Conservation (phyloP, 2,888 invertebrate species). For the Oxyteleia sp. region DNA sequence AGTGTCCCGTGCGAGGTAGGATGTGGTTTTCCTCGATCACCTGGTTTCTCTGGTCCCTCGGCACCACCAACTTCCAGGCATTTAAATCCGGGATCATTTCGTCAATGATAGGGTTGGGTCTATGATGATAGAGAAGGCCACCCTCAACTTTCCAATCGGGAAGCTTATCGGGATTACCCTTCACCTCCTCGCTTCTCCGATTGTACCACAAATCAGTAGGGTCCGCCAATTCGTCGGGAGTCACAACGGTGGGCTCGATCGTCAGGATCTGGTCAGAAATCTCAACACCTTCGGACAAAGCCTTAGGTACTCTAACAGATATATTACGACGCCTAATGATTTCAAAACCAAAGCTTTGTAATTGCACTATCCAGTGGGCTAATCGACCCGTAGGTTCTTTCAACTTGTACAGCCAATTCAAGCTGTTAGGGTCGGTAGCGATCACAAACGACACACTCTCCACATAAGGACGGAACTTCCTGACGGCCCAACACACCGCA, state of each 20-base stretch:
- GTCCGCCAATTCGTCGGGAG: too few species aligned
- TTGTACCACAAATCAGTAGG: not conserved
- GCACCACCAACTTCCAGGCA: constrained; percentile 33
- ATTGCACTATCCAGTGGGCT: not conserved
- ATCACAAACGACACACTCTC: constrained; percentile 31
- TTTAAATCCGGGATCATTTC: constrained; percentile 21
- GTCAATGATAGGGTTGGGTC: not conserved
- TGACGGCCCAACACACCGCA: constrained; percentile 39
- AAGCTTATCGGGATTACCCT: not conserved
- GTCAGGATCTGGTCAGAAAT: not conserved
- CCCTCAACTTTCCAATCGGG: not conserved
- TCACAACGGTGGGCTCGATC: not conserved
- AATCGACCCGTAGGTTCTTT: not conserved
- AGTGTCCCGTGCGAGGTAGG: constrained; percentile 24
- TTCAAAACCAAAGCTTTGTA: not conserved
- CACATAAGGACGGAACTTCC: constrained; percentile 62
- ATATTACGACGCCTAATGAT: not conserved
- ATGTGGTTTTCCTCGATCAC: constrained; percentile 1
- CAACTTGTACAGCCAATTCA: not conserved
- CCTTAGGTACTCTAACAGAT: not conserved
- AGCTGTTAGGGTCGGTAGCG: not conserved
- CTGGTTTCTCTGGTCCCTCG: not conserved
- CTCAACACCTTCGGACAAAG: not conserved
- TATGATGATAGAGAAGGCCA: not conserved
- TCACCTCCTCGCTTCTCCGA: not conserved